Conservation (phyloP, 1,140 invertebrate species). For the fruit fly (Drosophila melanogaster) region DNA sequence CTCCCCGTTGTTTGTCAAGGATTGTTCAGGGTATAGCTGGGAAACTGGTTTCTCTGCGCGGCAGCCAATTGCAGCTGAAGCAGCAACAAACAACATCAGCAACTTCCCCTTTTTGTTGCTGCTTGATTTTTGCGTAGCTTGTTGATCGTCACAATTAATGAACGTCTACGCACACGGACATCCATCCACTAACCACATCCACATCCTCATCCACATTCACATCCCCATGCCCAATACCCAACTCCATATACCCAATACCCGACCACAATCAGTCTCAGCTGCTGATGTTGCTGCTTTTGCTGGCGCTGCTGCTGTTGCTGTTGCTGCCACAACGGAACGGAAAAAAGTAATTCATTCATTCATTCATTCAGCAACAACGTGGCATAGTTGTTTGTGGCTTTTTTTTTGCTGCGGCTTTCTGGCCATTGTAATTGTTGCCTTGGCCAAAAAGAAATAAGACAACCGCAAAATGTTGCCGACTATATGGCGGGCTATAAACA, state of each 20-base stretch:
- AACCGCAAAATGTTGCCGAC: slow-evolving; percentile 74
- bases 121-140: slow-evolving; percentile 77
- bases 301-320: slow-evolving; percentile 37
- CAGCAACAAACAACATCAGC: slow-evolving; percentile 38
- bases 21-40: slow-evolving; percentile 16
- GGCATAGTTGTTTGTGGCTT: slow-evolving; percentile 53
- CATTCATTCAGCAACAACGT: slow-evolving; percentile 62
- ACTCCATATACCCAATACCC: slow-evolving; percentile 31
- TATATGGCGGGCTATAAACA: slow-evolving; percentile 39
- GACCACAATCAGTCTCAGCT: slow-evolving; percentile 53
- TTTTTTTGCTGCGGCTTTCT: slow-evolving; percentile 33
- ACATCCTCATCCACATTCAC: slow-evolving; percentile 45
- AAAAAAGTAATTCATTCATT: slow-evolving; percentile 79
- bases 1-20: slow-evolving; percentile 2
- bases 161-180: slow-evolving; percentile 81
- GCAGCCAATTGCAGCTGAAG: slow-evolving; percentile 64
- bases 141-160: slow-evolving; percentile 83
- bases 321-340: slow-evolving; percentile 61
- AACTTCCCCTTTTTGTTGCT: slow-evolving; percentile 47
- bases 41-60: slow-evolving; percentile 59
- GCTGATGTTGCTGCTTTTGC: slow-evolving; percentile 31
- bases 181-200: slow-evolving; percentile 77
- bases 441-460: slow-evolving; percentile 55
- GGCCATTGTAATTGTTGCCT: slow-evolving; percentile 71
- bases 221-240: slow-evolving; percentile 26